Evolutionary conservation across 2,888 invertebrate genomes (phyloP), one percentile per base, ranked within the genome.

Genomic region (Amorpha juglandis): DNA sequence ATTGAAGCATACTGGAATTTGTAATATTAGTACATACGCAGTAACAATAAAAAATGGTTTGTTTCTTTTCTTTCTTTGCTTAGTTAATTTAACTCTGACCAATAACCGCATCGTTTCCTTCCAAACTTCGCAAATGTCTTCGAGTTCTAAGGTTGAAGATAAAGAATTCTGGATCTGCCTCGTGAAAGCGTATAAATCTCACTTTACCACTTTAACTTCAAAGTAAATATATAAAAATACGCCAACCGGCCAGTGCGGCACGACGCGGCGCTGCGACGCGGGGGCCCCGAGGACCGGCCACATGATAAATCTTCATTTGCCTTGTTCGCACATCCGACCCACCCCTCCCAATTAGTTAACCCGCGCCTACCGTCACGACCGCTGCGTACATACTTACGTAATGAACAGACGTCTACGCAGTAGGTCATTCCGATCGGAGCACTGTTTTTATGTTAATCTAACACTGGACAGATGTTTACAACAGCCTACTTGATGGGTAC

Each of bases 221-320:
- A 65, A 19, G 42, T 62, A 62, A 65, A 52, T 66, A 66, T 63
- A 74, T 73, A 73, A 74, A 75, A 76, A 76, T 74, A 72, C 69
- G 71, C 74, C 7, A 74, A 72, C 73, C 73, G 33, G 66, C 33
- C 14, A 14, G 45, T 11, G 14, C 14, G 45, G 45, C 14, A 6
- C 45, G 14, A 6, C 45, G 45, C 45, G 45, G 14, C 45, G 45
- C 1, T 45, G 52, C 33, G 63, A 7, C 38, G 58, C 50, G 50
- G 38, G 47, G 69, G 72, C 78, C 83, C 81, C 73, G 78, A 86
- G 84, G 87, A 86, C 83, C 81, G 79, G 77, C 77, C 74, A 76
- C 83, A 90, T 91, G 88, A 91, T 91, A 91, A 91, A 91, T 91
- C 91, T 91, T 91, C 90, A 91, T 91, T 91, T 91, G 88, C 88